Conservation (phyloP, 1,140 invertebrate genomes). For the Brachionus asplanchnoidis region DNA sequence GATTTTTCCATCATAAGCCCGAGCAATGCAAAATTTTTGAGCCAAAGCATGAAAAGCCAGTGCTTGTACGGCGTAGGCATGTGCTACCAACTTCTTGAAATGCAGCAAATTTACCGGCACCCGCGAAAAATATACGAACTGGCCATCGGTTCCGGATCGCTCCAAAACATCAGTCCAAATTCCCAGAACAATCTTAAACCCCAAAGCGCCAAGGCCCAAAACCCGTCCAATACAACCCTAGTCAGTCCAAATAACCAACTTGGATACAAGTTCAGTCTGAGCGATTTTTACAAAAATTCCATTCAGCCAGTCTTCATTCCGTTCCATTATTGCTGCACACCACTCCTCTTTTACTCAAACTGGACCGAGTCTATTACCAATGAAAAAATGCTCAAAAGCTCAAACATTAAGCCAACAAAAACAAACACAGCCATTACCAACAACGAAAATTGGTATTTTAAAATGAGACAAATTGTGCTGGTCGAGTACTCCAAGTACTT, state of each 20-base stretch:
- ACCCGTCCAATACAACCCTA: not conserved
- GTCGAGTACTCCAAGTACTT: slow-evolving; percentile 33
- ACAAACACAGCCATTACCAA: not conserved
- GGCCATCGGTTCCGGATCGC: not conserved
- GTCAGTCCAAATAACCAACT: slow-evolving; percentile 1
- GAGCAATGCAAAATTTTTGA: not conserved
- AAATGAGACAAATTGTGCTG: slow-evolving; percentile 19
- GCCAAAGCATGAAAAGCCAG: not conserved
- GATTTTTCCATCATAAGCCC: not conserved
- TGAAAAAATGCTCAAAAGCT: not conserved
- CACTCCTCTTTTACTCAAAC: not conserved
- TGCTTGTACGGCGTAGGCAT: not conserved
- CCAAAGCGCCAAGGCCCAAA: not conserved
- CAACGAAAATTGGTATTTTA: slow-evolving; percentile 13
- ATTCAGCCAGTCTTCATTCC: slow-evolving; percentile 26
- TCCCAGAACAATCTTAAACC: not conserved
- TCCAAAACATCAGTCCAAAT: slow-evolving; percentile 14
- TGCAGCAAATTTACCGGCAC: slow-evolving; percentile 33
- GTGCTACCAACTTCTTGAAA: slow-evolving; percentile 21
- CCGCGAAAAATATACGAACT: slow-evolving; percentile 34
- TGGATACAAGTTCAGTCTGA: not conserved
- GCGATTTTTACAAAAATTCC: slow-evolving; percentile 19
- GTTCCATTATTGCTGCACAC: slow-evolving; percentile 36
- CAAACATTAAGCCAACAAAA: not conserved
- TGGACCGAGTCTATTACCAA: slow-evolving; percentile 1